Evolutionary conservation across 1,140 invertebrate species (phyloP), one percentile per base, ranked within the genome.

Genomic region (Philopotamus ludificatus): DNA sequence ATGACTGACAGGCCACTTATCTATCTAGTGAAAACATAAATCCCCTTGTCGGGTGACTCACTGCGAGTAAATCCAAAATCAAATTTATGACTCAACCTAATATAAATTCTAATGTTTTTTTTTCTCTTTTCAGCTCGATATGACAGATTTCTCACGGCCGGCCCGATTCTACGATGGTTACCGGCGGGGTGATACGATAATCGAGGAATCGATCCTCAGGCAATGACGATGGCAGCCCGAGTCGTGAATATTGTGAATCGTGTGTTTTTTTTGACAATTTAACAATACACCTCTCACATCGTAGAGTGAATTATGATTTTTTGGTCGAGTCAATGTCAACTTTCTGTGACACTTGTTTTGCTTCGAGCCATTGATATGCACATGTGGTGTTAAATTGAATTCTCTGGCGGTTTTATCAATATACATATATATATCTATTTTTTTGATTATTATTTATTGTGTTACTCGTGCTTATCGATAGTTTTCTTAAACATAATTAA

Each of bases 91-190:
- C n/a, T n/a, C n/a, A n/a, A n/a, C n/a, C n/a, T n/a, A n/a, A n/a
- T n/a, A n/a, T n/a, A n/a, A n/a, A n/a, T n/a, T n/a, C 28, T 34
- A 34, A 34, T 12, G 28, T 55, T 55, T 28, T 10, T 59, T 45
- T 41, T 51, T 55, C 70, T 42, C 22, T 59, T 76, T 75, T 22
- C 83, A 87, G 73, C 76, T 91, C 41, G 92, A 94, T 78, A 91
- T 93, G 89, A 91, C 91, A 53, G 93, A 94, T 74, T 94, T 94
- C 77, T 95, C 95, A n/a, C n/a, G n/a, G n/a, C n/a, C n/a, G n/a
- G n/a, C n/a, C n/a, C n/a, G n/a, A n/a, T n/a, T n/a, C n/a, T n/a
- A n/a, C n/a, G n/a, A n/a, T n/a, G n/a, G n/a, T n/a, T n/a, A n/a
- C n/a, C n/a, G n/a, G n/a, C n/a, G n/a, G n/a, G n/a, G n/a, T n/a